Evolutionary conservation across 2,797 vertebrate species (phyloP), one percentile per base, ranked within the genome.

Genomic region (Sandelia bainsii): DNA sequence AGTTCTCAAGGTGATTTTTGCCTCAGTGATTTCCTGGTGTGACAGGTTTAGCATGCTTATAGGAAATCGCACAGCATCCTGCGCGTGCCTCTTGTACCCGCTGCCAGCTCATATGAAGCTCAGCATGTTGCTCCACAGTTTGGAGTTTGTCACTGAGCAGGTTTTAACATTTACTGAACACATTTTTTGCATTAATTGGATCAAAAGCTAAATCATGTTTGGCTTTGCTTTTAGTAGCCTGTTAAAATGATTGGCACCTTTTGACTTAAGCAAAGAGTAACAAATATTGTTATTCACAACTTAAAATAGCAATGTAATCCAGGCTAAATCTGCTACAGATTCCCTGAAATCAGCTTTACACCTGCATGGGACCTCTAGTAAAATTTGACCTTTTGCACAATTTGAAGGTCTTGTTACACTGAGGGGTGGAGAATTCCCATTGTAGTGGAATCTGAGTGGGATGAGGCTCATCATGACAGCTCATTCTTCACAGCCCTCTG

Each of bases 391-490:
- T 72, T 78, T 85, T 76, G 82, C 78, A 72, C 17, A 79, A 67
- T 66, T 63, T 49, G 17, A 54, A 56, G 69, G 62, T 83, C 62
- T 22, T 78, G 83, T 93, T 84, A 67, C 69, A 49, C 8, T 29
- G 44, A 76, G 74, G 69, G 82, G 80, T 75, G 67, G 81, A 85
- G 77, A 78, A 53, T 78, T 85, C 77, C 82, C 79, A 80, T 69
- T 72, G 61, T 67, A 50, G 69, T 54, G 34, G 23, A 70, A 23
- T 58, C 42, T 72, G 72, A 69, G 72, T 56, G 64, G 79, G 73
- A 76, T 8, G 29, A 32, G 22, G 34, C 45, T 71, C 45, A 10
- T 52, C 10, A 19, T 74, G 69, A 72, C 69, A 27, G 23, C 83
- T 78, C 63, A 45, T 80, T 71, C 75, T 64, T 70, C 27, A 42